Base-by-base conservation (phyloP, 2,797 vertebrate genomes). In the Epinephelus awoara region DNA sequence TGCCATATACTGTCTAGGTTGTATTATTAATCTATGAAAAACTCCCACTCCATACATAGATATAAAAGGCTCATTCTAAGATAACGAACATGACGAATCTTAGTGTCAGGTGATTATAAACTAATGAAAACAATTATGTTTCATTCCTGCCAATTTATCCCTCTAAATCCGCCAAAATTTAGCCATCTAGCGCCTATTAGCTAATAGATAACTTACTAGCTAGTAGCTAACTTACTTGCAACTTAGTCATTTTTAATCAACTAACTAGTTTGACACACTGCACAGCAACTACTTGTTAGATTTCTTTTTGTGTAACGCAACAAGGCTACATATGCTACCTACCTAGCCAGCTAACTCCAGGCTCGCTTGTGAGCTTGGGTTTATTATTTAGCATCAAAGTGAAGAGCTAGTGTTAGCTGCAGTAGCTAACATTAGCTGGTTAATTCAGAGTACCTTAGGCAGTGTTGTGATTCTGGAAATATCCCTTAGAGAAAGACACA, bases 291-390 rank as follows among this genome's bases (percentile, higher is more conserved):
- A 3, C 5, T 29, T 29, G 27, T 29, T 29, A 46, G 1, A 9
- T 27, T 59, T 21, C 0, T 25, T 27, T 66, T 4, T 6, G 8
- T 29, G 34, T 14, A 19, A 27, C 18, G 21, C 50, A 25, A 44
- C 12, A 34, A 64, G 29, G 65, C 54, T 55, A 42, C 47, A 29
- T 29, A 57, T 46, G 63, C 38, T 68, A 25, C 17, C 57, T n/a
- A 29, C 19, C 40, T 15, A 82, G 50, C 34, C 1, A 46, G 42
- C 58, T 52, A 59, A 75, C 47, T 44, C 54, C 15, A 59, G 42
- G 40, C 9, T 47, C 27, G 25, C 23, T 9, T 57, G 25, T 38
- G 15, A 15, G 21, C 44, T 54, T 51, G 14, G 42, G 49, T 29
- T 49, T 49, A 25, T 57, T 12, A n/a, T 7, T 59, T 40, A 1